A percentile compares a stretch with the other conserved stretches of the same genome.
Conservation (phyloP, 1,140 invertebrate species). For the Drosophila bocki region DNA sequence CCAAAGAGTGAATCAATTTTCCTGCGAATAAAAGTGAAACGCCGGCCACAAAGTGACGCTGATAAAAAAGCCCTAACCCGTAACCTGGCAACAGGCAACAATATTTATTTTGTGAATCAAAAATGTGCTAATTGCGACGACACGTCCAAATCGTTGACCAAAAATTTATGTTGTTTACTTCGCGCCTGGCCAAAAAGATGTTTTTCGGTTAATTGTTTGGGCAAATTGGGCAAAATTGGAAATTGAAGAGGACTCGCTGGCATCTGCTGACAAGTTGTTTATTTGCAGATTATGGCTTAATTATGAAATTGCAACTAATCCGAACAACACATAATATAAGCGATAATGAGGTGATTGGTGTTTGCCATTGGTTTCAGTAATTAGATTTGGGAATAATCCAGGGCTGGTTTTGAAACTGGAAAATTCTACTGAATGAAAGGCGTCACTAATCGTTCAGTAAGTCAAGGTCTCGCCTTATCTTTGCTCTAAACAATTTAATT, state of each 20-base stretch:
- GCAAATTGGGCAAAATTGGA: conserved; percentile 35
- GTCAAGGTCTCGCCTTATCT: conserved; percentile 4
- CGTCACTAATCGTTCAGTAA: neutral
- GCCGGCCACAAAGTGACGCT: conserved; percentile 16
- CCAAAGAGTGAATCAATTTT: conserved; percentile 53
- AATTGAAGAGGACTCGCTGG: conserved; percentile 16
- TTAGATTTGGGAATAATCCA: neutral
- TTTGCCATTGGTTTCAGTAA: conserved; percentile 3
- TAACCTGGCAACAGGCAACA: conserved; percentile 21
- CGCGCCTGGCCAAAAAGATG: conserved; percentile 50
- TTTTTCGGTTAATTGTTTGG: conserved; percentile 58
- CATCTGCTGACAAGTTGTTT: conserved; percentile 51
- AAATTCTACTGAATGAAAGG: neutral
- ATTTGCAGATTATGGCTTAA: conserved; percentile 71
- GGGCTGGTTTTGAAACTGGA: neutral
- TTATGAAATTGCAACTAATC: conserved; percentile 77
- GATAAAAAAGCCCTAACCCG: conserved; percentile 11
- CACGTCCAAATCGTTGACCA: conserved; percentile 57
- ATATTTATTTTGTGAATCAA: conserved; percentile 67
- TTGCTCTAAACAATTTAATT: conserved; percentile 16
- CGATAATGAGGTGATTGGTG: conserved; percentile 18
- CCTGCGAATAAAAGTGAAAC: conserved; percentile 71
- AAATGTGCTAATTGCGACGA: conserved; percentile 59
- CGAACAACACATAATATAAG: conserved; percentile 45
- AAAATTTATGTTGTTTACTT: conserved; percentile 57